Evolutionary conservation across 2,888 invertebrate genomes (phyloP).

Genomic region (Anoplius nigerrimus): DNA sequence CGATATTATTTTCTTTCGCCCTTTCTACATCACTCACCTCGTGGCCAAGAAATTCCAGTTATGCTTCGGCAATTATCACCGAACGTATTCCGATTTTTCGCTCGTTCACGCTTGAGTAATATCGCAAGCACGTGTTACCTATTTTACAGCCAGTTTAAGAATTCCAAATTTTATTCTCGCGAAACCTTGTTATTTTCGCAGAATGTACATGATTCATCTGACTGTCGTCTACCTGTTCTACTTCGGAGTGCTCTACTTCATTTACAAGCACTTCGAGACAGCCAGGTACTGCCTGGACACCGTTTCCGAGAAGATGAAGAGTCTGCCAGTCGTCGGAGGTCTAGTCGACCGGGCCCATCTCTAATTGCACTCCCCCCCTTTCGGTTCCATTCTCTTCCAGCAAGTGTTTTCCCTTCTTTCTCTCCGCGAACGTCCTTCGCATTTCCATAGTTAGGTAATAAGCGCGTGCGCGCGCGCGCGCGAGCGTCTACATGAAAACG

Average conservation of each 20-base stretch:
- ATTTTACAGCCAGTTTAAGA: not conserved
- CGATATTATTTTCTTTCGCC: too few relatives aligned
- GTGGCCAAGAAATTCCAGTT: too few relatives aligned
- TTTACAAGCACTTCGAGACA: constrained; percentile 61
- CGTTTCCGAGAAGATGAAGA: constrained; percentile 55
- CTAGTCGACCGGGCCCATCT: constrained; percentile 42
- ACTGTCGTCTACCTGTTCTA: constrained; percentile 65
- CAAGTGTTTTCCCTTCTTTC: too few relatives aligned
- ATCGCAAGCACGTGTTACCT: not conserved
- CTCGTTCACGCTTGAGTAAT: not conserved
- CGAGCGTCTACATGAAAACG: too few relatives aligned
- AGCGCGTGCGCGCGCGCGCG: too few relatives aligned
- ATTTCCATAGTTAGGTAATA: too few relatives aligned
- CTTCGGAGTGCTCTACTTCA: constrained; percentile 60
- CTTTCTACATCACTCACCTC: too few relatives aligned
- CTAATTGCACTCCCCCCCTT: constrained; percentile 5
- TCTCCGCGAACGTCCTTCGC: too few relatives aligned
- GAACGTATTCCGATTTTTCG: too few relatives aligned
- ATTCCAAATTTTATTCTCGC: not conserved
- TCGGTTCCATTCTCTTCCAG: too few relatives aligned
- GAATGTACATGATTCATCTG: constrained; percentile 65
- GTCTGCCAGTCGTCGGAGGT: constrained; percentile 55
- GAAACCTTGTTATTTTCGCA: constrained; percentile 28
- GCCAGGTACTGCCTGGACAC: constrained; percentile 58
- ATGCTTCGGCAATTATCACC: too few relatives aligned